Evolutionary conservation across 1,140 invertebrate species (phyloP), one percentile per base, ranked within the genome.

Genomic region (Dendrolimus punctatus): DNA sequence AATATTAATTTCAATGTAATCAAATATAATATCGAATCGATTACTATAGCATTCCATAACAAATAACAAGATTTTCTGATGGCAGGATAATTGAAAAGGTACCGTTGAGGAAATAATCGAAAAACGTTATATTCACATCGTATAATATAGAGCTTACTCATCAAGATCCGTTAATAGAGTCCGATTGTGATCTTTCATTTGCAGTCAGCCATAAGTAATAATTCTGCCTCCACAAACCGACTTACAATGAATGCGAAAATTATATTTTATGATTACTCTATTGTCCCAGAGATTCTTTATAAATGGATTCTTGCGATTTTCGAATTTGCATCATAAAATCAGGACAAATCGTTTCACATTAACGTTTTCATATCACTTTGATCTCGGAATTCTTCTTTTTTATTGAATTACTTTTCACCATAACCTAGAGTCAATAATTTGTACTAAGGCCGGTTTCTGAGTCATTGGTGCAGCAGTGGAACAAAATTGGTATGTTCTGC

Each of bases 101-200:
- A 23, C 23, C 23, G 23, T 23, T 23, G 46, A 48, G 8, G 39
- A 37, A 39, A 39, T 38, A 48, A 38, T 48, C 6, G 8, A 48
- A 9, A 36, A 9, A 48, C 23, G n/a, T 44, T 51, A 45, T 44
- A 44, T 51, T 42, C 39, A 44, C 8, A 39, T 6, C 39, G 37
- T 45, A 56, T 43, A 42, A 57, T n/a, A 40, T 40, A 48, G 41
- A 49, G 69, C 74, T 61, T 60, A 77, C 58, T 78, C 72, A 74
- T 74, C 67, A 71, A 50, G 45, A 57, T 46, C 46, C 37, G 55
- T 80, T 79, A 77, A 77, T 68, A 56, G 36, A 58, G 56, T 58
- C 38, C 62, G 76, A 83, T 80, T 80, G 71, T 64, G 70, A 83
- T 80, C 73, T 80, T 79, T 78, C 73, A 76, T 83, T 76, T 74